A percentile compares a stretch with the other conserved stretches of the same genome.
Conservation (phyloP, 2,888 invertebrate species). For the Carterocephalus palaemon region DNA sequence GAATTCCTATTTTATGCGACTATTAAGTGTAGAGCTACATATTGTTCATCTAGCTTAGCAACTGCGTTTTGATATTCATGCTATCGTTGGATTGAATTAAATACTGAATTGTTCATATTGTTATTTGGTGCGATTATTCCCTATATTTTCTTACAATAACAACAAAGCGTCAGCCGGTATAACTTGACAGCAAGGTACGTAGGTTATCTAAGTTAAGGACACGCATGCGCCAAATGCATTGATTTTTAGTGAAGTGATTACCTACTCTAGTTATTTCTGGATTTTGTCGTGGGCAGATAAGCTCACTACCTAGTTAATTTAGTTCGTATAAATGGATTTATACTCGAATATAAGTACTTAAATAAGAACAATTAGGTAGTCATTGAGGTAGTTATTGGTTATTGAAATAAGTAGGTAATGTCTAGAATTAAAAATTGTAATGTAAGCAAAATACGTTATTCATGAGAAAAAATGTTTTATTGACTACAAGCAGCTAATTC, state of each 20-base stretch:
- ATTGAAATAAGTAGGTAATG: no score
- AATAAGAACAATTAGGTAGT: no score
- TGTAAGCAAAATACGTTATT: no score
- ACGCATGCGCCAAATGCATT: conserved; percentile 64
- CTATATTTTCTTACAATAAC: conserved; percentile 3
- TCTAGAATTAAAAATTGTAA: no score
- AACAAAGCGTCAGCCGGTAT: conserved; percentile 39
- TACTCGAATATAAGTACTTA: no score
- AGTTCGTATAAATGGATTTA: no score
- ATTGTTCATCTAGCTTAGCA: background rate
- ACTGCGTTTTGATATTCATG: background rate
- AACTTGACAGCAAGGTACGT: conserved; percentile 44
- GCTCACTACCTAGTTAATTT: no score
- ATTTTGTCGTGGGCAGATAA: background rate
- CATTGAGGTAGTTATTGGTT: no score
- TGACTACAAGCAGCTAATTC: no score
- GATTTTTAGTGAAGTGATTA: conserved; percentile 60
- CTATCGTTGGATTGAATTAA: no score
- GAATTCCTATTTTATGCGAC: background rate
- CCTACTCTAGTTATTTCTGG: conserved; percentile 1
- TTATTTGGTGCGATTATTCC: conserved; percentile 3
- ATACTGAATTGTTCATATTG: conserved; percentile 6
- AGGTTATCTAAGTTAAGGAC: conserved; percentile 31
- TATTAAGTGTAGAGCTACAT: conserved; percentile 8
- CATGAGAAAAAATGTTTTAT: no score